A percentile compares a stretch with the other conserved stretches of the same genome.
These are phyloP conservation scores for Caenorhabditis imperialis DNA, from an alignment of 2,888 invertebrate species.

Conservation along the genomic window DNA sequence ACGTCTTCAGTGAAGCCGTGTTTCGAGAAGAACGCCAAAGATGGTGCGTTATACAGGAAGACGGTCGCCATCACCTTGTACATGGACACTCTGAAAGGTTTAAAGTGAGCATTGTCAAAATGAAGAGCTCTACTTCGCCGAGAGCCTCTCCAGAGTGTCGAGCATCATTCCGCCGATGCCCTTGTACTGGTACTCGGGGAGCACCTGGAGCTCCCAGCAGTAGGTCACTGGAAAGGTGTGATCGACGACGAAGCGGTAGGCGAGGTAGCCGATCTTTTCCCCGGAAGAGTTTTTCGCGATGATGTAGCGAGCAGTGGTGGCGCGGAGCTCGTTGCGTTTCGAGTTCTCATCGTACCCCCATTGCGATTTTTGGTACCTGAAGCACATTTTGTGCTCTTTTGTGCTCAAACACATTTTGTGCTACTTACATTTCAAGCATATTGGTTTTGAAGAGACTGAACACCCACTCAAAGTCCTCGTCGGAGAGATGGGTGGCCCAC, in stretches of 20 bases:
- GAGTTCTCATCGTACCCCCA: conserved; percentile 81
- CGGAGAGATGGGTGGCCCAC: conserved; percentile 73
- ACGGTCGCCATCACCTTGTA: conserved; percentile 74
- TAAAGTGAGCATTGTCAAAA: not conserved
- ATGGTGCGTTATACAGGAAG: conserved; percentile 69
- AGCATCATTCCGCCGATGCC: conserved; percentile 89
- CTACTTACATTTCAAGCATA: conserved; percentile 72
- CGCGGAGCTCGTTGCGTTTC: conserved; percentile 80
- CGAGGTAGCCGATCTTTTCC: conserved; percentile 84
- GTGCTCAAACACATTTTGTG: not conserved
- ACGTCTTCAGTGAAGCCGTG: conserved; percentile 67
- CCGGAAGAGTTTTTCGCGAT: conserved; percentile 56
- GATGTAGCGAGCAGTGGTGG: conserved; percentile 79
- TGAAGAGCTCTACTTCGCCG: conserved; percentile 77
- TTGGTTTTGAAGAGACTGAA: conserved; percentile 71
- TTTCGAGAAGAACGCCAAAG: conserved; percentile 74
- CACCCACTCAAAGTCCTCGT: conserved; percentile 66
- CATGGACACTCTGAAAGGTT: conserved; percentile 64
- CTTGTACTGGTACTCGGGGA: conserved; percentile 84
- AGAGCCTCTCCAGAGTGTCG: conserved; percentile 86
- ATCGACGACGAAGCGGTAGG: conserved; percentile 89
- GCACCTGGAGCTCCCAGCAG: conserved; percentile 91
- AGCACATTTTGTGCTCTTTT: conserved; percentile 9
- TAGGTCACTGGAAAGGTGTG: conserved; percentile 82
- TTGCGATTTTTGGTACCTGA: conserved; percentile 83